phyloP scores from a whole-genome alignment of 2,113 vertebrate species.

The Leptobrachium leishanense region DNA sequence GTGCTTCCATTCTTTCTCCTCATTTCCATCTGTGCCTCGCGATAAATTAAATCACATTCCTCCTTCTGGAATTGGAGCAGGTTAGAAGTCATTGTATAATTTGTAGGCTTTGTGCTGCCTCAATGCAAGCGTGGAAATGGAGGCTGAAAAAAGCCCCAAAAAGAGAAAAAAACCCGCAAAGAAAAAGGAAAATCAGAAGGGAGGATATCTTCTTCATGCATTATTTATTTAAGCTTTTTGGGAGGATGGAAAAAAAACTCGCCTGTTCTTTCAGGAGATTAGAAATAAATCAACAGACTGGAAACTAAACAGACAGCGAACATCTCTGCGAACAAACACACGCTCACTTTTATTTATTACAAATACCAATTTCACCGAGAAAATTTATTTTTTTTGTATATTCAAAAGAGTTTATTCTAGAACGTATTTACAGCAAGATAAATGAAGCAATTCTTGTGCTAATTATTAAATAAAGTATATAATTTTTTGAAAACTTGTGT shows the following conservation, averaged over 20 bases:
- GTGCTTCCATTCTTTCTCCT: constrained; percentile 52
- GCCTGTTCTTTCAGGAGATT: constrained; percentile 71
- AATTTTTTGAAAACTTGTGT: constrained; percentile 70
- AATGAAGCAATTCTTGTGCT: constrained; percentile 57
- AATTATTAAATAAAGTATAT: constrained; percentile 77
- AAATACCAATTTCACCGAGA: constrained; percentile 73
- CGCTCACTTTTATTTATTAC: constrained; percentile 80
- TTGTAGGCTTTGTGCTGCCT: constrained; percentile 77
- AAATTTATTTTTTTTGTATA: constrained; percentile 80
- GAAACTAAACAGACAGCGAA: constrained; percentile 67
- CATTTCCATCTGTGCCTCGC: constrained; percentile 70
- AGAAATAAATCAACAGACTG: constrained; percentile 75
- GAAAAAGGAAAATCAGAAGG: constrained; percentile 57
- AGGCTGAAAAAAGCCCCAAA: constrained; percentile 71
- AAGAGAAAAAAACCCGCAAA: constrained; percentile 59
- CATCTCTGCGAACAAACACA: constrained; percentile 68
- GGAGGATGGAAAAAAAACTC: constrained; percentile 65
- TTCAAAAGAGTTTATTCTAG: constrained; percentile 83
- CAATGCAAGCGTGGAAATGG: constrained; percentile 80
- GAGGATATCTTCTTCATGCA: constrained; percentile 66
- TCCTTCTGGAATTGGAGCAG: constrained; percentile 49
- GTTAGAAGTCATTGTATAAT: constrained; percentile 83
- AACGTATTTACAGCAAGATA: constrained; percentile 72
- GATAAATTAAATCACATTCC: constrained; percentile 57
- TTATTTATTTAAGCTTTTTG: constrained; percentile 77